Base-by-base conservation (phyloP, 2,113 vertebrate genomes). In the Chaetodon trifascialis region DNA sequence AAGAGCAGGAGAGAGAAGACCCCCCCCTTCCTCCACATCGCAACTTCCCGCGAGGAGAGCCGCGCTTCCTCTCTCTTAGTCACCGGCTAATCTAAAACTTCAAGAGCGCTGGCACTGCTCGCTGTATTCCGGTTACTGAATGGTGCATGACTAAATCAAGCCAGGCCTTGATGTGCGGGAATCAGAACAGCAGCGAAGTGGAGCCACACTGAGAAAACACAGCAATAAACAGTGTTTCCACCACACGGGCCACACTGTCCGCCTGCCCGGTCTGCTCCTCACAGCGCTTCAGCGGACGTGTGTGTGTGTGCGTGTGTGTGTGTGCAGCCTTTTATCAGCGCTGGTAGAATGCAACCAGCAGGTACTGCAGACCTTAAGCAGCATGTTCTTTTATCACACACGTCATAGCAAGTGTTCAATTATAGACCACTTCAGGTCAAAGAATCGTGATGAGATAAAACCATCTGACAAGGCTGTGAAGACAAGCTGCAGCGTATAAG, bases 221-320 rank as follows among this genome's bases (percentile, higher is more conserved):
- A 56, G 86, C 56, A 25, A 83, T 73, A 85, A 88, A 84, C 72
- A 73, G 78, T 69, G 83, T 80, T 84, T 88, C 79, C 81, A 75
- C 46, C 76, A 58, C 71, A 75, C 1, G 4, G 68, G 66, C 65
- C 36, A 16, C 42, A 19, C 54, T 49, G 62, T 66, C 68, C 78
- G 62, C 42, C 54, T 73, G 74, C 40, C 63, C 71, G 17, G 76
- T 66, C 56, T 77, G 76, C 65, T 75, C 64, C 8, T 71, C 69
- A 78, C 40, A 47, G 21, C 49, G 47, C 34, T 75, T 47, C 1
- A 34, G 16, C 25, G 1, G 34, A n/a, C 66, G 10, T 86, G 12
- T 3, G 30, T 30, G 30, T 30, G 30, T 47, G 34, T 34, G 55
- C 66, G 23, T 55, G 21, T 66, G 42, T 66, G 30, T n/a, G 40